A percentile compares a stretch with the other conserved stretches of the same genome.
Conservation (phyloP, 1,140 invertebrate species). For the Trialeurodes vaporariorum region DNA sequence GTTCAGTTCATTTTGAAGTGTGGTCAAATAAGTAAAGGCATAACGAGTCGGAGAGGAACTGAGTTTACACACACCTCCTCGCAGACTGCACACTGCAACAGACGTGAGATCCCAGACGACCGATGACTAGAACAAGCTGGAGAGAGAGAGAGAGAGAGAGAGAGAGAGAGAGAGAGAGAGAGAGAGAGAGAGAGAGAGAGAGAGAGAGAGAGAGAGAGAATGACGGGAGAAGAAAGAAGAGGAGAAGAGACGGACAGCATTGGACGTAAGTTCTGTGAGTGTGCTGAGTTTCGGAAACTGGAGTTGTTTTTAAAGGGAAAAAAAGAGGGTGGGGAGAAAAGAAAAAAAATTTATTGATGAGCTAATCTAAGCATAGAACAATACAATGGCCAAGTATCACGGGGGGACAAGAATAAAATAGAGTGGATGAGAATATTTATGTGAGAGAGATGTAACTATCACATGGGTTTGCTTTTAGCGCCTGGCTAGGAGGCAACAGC, state of each 20-base stretch:
- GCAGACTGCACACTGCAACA: too few species aligned
- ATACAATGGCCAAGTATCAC: not conserved
- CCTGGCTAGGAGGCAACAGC: not conserved
- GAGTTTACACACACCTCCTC: too few species aligned
- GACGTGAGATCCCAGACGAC: too few species aligned
- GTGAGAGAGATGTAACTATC: not conserved
- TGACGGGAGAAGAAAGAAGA: not conserved
- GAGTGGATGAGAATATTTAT: not conserved
- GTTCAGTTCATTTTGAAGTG: not conserved
- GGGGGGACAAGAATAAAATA: not conserved
- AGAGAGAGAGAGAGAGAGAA: not conserved
- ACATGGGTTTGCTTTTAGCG: not conserved
- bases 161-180: too few species aligned
- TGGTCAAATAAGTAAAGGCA: not conserved
- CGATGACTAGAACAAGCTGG: too few species aligned
- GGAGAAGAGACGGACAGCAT: not conserved
- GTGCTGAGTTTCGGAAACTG: not conserved
- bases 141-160: too few species aligned
- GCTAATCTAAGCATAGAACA: not conserved
- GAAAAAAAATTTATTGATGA: constrained; percentile 1
- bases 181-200: not conserved
- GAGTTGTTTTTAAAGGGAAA: constrained; percentile 1
- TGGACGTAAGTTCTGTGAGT: too few species aligned
- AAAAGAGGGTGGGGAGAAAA: too few species aligned
- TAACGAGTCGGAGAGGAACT: too few species aligned